Base-by-base conservation (phyloP, 2,888 invertebrate species). In the Drosophila flavopinicola region DNA sequence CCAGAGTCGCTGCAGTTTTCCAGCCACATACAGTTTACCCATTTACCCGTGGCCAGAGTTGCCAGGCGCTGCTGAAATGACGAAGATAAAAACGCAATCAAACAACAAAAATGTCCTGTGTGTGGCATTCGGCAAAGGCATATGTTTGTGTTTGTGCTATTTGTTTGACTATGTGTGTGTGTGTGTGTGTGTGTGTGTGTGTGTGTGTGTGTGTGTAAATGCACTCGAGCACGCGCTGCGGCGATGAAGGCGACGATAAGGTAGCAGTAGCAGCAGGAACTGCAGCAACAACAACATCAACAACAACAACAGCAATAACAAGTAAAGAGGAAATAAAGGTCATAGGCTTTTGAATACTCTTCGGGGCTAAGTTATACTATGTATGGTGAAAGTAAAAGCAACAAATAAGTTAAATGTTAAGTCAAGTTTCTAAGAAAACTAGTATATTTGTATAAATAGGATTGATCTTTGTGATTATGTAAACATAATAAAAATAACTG, bases 21-120 rank as follows among this genome's bases (percentile, higher is more conserved):
- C 59, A 44, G 54, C 23, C 45, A 52, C 66, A 37, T 25, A 39
- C 39, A 35, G 15, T 15, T 29, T 45, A 23, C n/a, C 51, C 53
- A 29, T 51, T 61, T 47, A 37, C 17, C 39, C 25, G 25, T 24
- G 30, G 44, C 37, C 51, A 59, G 54, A 15, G 51, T 52, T 66
- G 54, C 61, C 70, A 57, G 61, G 47, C 59, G 53, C 49, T 80
- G 63, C 80, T 85, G 80, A 85, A 82, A 85, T 85, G 80, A 75
- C 83, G 80, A 75, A 74, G 80, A 82, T 85, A 82, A 82, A 82
- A 82, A 85, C 83, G 79, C 76, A 82, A 80, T 85, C 80, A 80
- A 83, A 85, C 80, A 82, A 74, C 76, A 77, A 73, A 73, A 75
- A 66, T 54, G 57, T 52, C 33, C 65, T 65, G 42, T 45, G 38